Percentiles rank a stretch among this genome's conserved stretches.
These are phyloP conservation scores for Eristalis intricaria DNA, from an alignment of 2,888 invertebrate genomes.

Conservation along the genomic window DNA sequence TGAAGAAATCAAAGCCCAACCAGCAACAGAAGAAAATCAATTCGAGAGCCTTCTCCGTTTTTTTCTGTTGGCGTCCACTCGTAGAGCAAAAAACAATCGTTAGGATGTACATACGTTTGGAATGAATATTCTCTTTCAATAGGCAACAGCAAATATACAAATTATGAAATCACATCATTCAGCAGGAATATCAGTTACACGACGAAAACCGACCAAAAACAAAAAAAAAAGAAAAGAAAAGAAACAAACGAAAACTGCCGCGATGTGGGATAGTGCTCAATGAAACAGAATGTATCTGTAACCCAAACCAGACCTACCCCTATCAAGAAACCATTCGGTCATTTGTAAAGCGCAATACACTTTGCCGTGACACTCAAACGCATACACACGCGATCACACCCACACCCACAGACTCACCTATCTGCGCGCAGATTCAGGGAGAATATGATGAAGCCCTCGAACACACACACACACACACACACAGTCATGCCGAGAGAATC, in stretches of 20 bases:
- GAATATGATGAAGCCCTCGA: background rate
- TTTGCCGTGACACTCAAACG: background rate
- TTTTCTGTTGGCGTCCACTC: background rate
- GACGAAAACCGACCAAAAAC: background rate
- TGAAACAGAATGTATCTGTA: slow-evolving; percentile 35
- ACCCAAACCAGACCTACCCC: slow-evolving; percentile 56
- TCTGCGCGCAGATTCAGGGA: background rate
- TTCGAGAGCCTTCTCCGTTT: background rate
- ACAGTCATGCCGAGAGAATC: too few relatives aligned
- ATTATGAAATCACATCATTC: slow-evolving; percentile 10
- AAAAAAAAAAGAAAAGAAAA: background rate
- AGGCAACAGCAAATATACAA: background rate
- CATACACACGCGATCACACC: background rate
- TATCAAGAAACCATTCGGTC: slow-evolving; percentile 51
- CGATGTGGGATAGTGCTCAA: slow-evolving; percentile 7
- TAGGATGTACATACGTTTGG: background rate
- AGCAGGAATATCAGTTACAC: slow-evolving; percentile 1
- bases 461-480: background rate
- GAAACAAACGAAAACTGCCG: background rate
- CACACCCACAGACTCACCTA: background rate
- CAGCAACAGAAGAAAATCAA: slow-evolving; percentile 11
- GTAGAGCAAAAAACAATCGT: background rate
- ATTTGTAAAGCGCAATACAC: slow-evolving; percentile 21
- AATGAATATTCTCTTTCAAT: background rate
- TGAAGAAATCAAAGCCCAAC: background rate